A percentile compares a stretch with the other conserved stretches of the same genome.
Conservation (phyloP, 2,888 invertebrate species). For the Macrosiphum euphorbiae region DNA sequence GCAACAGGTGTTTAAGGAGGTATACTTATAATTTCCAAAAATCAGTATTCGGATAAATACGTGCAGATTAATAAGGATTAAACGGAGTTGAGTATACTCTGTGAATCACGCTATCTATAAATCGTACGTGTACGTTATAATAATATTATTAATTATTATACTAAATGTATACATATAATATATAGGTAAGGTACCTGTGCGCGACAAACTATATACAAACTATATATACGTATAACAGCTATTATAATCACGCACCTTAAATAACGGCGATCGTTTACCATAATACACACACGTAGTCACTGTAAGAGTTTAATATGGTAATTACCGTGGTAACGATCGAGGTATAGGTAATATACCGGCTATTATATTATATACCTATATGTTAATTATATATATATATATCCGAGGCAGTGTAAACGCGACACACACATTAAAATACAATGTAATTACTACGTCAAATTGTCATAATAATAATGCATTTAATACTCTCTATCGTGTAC, state of each 20-base stretch:
- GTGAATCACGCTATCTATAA: neutral
- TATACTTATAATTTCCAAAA: neutral
- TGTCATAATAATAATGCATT: too few relatives aligned
- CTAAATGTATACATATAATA: too few relatives aligned
- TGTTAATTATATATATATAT: neutral
- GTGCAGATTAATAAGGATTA: neutral
- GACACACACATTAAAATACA: neutral
- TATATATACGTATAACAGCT: neutral
- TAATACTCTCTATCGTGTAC: neutral
- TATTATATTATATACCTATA: neutral
- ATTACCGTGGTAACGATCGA: neutral
- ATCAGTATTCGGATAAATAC: too few relatives aligned
- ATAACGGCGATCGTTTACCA: neutral
- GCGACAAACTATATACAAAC: neutral
- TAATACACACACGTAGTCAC: neutral
- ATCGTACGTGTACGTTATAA: neutral
- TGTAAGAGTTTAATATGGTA: neutral
- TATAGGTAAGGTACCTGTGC: neutral
- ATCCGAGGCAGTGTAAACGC: neutral
- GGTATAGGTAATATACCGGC: neutral
- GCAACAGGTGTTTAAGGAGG: neutral
- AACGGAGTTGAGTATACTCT: neutral
- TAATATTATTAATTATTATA: neutral
- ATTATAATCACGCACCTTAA: neutral
- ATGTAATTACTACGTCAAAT: neutral